Conservation (phyloP, 2,888 invertebrate genomes). For the Athetis lepigone region DNA sequence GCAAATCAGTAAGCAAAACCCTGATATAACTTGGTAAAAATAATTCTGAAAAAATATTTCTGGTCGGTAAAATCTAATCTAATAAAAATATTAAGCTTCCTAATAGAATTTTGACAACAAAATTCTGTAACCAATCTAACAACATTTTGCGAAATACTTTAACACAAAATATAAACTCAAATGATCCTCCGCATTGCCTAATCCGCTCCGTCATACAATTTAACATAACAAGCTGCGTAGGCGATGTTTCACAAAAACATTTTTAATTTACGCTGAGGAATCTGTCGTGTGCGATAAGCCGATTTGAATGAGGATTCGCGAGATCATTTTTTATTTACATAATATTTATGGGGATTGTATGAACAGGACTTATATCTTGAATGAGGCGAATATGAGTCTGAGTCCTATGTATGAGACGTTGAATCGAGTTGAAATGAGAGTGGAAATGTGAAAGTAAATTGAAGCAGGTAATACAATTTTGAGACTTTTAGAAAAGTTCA, state of each 20-base stretch:
- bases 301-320: conserved; percentile 42
- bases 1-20: too few relatives aligned
- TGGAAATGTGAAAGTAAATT: conserved; percentile 14
- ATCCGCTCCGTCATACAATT: conserved; percentile 32
- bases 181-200: conserved; percentile 25
- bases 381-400: neutral
- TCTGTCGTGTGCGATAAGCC: conserved; percentile 46
- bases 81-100: too few relatives aligned
- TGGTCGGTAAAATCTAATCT: too few relatives aligned
- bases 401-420: conserved; percentile 1
- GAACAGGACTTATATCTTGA: conserved; percentile 22
- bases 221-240: conserved; percentile 17
- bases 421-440: conserved; percentile 21
- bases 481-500: neutral
- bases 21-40: too few relatives aligned
- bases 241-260: conserved; percentile 27
- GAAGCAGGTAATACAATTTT: neutral
- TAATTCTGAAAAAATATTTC: too few relatives aligned
- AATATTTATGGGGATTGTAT: conserved; percentile 51
- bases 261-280: conserved; percentile 53
- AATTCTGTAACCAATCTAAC: neutral
- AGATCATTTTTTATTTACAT: conserved; percentile 52
- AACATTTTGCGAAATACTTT: conserved; percentile 23
- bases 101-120: too few relatives aligned
- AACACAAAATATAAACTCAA: conserved; percentile 10